phyloP scores from a whole-genome alignment of 2,888 invertebrate species.

The Branchellion lobata region DNA sequence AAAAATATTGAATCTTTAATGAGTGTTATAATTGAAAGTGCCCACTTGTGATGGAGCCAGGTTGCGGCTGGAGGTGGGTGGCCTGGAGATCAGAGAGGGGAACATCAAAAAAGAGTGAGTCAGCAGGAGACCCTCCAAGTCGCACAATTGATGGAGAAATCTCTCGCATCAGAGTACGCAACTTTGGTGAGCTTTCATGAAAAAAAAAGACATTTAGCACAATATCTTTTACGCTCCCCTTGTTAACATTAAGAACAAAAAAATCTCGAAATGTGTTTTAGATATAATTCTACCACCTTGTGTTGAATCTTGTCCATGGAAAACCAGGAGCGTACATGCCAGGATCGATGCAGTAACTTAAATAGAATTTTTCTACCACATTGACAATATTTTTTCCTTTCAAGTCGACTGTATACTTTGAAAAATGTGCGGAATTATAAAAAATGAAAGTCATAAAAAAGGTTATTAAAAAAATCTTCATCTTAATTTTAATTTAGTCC shows the following conservation, averaged over 20 bases:
- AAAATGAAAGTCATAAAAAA: too few species aligned
- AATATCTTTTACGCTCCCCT: background rate
- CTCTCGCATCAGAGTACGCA: slow-evolving; percentile 46
- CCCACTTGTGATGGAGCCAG: slow-evolving; percentile 43
- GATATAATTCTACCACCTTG: too few species aligned
- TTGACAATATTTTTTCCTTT: slow-evolving; percentile 20
- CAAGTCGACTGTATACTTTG: too few species aligned
- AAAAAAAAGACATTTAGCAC: background rate
- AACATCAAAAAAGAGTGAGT: slow-evolving; percentile 46
- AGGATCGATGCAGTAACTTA: slow-evolving; percentile 39
- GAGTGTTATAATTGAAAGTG: background rate
- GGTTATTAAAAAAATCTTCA: too few species aligned
- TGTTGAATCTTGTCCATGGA: slow-evolving; percentile 44
- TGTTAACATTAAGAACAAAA: background rate
- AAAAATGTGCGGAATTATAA: too few species aligned
- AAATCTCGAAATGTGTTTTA: too few species aligned
- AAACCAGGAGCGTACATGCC: slow-evolving; percentile 14
- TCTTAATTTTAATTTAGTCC: too few species aligned
- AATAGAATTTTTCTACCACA: slow-evolving; percentile 33
- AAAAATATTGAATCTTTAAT: too few species aligned
- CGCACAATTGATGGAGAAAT: slow-evolving; percentile 50
- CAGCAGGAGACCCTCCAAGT: slow-evolving; percentile 50
- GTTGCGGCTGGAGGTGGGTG: background rate
- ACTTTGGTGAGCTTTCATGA: slow-evolving; percentile 45
- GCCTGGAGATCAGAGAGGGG: slow-evolving; percentile 6